A percentile compares a stretch with the other conserved stretches of the same genome.
Evolutionary conservation across 2,797 vertebrate species (phyloP).

Genomic region (Bradypus variegatus): DNA sequence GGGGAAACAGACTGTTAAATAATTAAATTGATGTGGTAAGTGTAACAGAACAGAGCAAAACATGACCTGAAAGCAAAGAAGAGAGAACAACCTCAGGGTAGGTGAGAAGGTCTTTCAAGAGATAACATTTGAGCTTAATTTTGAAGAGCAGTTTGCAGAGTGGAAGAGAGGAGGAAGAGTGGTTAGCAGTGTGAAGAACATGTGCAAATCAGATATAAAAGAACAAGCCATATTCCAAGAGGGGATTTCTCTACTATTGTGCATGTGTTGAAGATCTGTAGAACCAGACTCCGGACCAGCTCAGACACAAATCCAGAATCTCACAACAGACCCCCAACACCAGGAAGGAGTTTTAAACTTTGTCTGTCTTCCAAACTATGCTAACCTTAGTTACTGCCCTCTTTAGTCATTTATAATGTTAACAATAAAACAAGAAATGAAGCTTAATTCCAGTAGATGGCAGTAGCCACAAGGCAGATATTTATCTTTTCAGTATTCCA

Average conservation of each 20-base stretch:
- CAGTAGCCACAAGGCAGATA: constrained; percentile 31
- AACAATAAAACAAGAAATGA: background rate
- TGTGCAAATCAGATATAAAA: background rate
- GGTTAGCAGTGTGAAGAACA: background rate
- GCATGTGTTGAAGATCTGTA: background rate
- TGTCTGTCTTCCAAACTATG: background rate
- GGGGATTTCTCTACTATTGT: background rate
- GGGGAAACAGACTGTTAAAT: background rate
- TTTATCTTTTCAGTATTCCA: background rate
- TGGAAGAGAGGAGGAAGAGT: background rate
- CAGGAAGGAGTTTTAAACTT: background rate
- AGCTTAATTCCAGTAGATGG: constrained; percentile 33
- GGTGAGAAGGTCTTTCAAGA: background rate
- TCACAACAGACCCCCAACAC: background rate
- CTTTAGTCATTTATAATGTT: background rate
- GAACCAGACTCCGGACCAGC: background rate
- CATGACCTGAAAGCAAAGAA: background rate
- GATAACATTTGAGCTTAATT: background rate
- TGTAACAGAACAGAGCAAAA: background rate
- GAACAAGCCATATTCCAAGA: background rate
- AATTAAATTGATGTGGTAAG: background rate
- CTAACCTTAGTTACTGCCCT: background rate
- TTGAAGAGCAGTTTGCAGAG: background rate
- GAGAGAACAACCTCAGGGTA: background rate
- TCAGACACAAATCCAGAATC: background rate